Percentiles rank a stretch among this genome's conserved stretches.
Conservation (phyloP, 1,140 invertebrate species). For the Macrosteles quadrilineatus region DNA sequence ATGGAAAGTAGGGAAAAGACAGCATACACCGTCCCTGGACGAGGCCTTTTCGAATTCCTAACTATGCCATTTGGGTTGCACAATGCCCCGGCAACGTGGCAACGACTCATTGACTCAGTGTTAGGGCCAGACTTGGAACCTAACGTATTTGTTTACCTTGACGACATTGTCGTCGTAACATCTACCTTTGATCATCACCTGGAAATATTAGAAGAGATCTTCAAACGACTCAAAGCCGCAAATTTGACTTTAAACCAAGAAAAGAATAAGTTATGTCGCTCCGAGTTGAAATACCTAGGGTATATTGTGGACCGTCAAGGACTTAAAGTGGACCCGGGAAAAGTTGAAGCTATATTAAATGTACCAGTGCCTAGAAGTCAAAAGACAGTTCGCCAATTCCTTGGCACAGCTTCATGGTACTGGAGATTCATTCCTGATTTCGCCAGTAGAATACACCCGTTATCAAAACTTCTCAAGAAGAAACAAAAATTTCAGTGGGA, state of each 20-base stretch:
- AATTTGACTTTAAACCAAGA: too few species aligned
- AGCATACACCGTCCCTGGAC: neutral
- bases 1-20: neutral
- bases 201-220: neutral
- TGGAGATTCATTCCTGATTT: neutral
- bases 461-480: neutral
- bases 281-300: too few species aligned
- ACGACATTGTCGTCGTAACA: neutral
- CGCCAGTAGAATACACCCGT: neutral
- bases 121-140: neutral
- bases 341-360: too few species aligned
- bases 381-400: neutral
- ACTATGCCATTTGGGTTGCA: neutral
- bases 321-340: neutral
- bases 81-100: neutral
- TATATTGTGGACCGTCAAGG: too few species aligned
- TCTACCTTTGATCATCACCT: neutral
- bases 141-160: neutral
- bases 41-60: neutral
- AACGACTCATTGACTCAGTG: neutral
- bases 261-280: too few species aligned
- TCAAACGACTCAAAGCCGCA: too few species aligned
- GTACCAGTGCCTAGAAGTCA: too few species aligned
- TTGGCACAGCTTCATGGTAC: neutral
- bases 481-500: neutral